Conservation (phyloP, 2,888 invertebrate species). For the Euzetes globulus region DNA sequence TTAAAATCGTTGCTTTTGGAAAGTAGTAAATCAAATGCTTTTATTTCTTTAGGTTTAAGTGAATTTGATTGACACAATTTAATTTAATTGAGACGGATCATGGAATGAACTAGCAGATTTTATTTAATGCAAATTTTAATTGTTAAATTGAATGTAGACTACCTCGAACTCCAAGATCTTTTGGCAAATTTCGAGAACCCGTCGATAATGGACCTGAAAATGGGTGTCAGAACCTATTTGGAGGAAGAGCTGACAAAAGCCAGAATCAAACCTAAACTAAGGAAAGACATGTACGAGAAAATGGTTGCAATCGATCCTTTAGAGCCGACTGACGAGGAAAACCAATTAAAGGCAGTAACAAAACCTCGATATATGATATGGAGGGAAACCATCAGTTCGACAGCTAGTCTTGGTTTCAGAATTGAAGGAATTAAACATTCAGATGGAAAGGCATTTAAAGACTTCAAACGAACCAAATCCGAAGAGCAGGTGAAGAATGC, state of each 20-base stretch:
- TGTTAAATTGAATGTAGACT: conserved; percentile 50
- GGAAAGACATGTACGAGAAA: conserved; percentile 90
- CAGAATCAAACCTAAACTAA: conserved; percentile 67
- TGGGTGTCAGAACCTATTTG: conserved; percentile 86
- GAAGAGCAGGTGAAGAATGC: conserved; percentile 67
- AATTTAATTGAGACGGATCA: background rate
- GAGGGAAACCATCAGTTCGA: conserved; percentile 94
- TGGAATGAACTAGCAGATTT: no score
- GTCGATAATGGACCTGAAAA: conserved; percentile 95
- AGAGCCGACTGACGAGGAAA: conserved; percentile 84
- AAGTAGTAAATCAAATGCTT: no score
- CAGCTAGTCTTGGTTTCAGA: conserved; percentile 90
- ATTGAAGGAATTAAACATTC: conserved; percentile 75
- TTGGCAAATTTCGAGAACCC: conserved; percentile 82
- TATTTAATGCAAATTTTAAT: no score
- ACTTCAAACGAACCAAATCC: conserved; percentile 87
- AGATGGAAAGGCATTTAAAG: conserved; percentile 83
- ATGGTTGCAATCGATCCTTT: conserved; percentile 86
- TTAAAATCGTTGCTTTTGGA: no score
- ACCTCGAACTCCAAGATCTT: conserved; percentile 84
- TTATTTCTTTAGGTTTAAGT: no score
- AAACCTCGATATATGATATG: conserved; percentile 93
- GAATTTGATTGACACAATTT: background rate
- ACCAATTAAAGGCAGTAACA: conserved; percentile 78
- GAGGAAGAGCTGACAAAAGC: conserved; percentile 92